Base-by-base conservation (phyloP, 2,113 vertebrate genomes). In the Gnathonemus echidnorhynchus region DNA sequence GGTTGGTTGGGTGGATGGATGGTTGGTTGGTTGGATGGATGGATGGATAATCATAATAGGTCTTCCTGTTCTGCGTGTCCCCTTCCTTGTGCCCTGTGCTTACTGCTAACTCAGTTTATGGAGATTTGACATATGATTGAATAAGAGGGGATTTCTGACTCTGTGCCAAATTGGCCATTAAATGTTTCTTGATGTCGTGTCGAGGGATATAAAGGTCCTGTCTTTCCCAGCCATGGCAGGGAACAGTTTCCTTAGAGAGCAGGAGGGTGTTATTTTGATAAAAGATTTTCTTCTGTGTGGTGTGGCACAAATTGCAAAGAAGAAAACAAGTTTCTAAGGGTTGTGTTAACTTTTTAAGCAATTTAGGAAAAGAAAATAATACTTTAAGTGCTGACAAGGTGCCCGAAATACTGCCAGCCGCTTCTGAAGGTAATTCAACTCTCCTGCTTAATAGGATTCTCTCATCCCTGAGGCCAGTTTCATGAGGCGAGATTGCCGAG, bases 381-480 rank as follows among this genome's bases (percentile, higher is more conserved):
- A 77, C 11, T 42, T 3, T 49, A 86, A 31, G 24, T 87, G 86
- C 86, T 87, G 86, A 87, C 86, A 56, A 87, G 86, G 49, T 87
- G 15, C 15, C 31, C 39, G n/a, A 56, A 87, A 87, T 87, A 53
- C 24, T 35, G 50, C 9, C 17, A 56, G 50, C 27, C 9, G 31
- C 50, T 7, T 27, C n/a, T 35, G 35, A 87, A 87, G 50, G 86
- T 39, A 87, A 87, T 53, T 56, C 50, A 35, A 39, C 50, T 87
- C 48, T 39, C 49, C 0, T 56, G 86, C 86, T 35, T 87, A 87
- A 87, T 87, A 53, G 86, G 86, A 87, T 87, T 42, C 50, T 52
- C 50, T 87, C 86, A 56, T 87, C 86, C 86, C 86, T 21, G 50
- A 53, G 50, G 86, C 17, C 6, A 52, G 50, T 21, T 87, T 52